phyloP scores from a whole-genome alignment of 2,797 vertebrate genomes.

The Rhodeus uyekii region DNA sequence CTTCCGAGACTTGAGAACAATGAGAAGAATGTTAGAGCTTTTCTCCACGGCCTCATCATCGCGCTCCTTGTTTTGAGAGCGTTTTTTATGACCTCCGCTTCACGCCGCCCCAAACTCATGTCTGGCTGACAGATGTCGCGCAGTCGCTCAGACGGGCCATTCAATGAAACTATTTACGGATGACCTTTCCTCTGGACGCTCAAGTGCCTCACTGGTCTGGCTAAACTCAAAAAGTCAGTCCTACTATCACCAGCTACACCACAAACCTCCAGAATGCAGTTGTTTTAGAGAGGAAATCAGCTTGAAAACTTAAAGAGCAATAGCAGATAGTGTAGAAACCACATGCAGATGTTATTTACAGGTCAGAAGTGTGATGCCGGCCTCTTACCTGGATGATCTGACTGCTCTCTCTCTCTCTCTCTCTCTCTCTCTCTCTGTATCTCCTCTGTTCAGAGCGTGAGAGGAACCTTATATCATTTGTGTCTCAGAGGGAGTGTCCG shows the following conservation, averaged over 20 bases:
- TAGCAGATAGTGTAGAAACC: neutral
- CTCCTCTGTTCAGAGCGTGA: slow-evolving; percentile 43
- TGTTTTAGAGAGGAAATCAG: neutral
- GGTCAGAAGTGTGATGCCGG: slow-evolving; percentile 48
- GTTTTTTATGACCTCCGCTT: slow-evolving; percentile 71
- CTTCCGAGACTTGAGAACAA: slow-evolving; percentile 79
- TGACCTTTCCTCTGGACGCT: slow-evolving; percentile 72
- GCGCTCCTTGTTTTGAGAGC: slow-evolving; percentile 65
- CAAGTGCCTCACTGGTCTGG: slow-evolving; percentile 21
- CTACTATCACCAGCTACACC: slow-evolving; percentile 44
- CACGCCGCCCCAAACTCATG: slow-evolving; percentile 52
- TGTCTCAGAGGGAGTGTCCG: slow-evolving; percentile 45
- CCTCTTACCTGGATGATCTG: slow-evolving; percentile 52
- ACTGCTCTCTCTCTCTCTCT: slow-evolving; percentile 20
- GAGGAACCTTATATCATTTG: slow-evolving; percentile 64
- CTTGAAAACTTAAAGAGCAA: neutral
- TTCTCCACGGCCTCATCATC: slow-evolving; percentile 59
- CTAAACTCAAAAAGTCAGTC: slow-evolving; percentile 6
- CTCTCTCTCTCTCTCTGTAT: slow-evolving; percentile 50
- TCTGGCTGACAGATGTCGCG: slow-evolving; percentile 57
- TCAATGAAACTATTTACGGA: slow-evolving; percentile 75
- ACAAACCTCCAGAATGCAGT: slow-evolving; percentile 1
- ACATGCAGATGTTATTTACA: slow-evolving; percentile 29
- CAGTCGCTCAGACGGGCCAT: slow-evolving; percentile 60
- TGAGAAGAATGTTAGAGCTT: slow-evolving; percentile 79